Conservation (phyloP, 2,888 invertebrate genomes). For the Drosophila prostipennis region DNA sequence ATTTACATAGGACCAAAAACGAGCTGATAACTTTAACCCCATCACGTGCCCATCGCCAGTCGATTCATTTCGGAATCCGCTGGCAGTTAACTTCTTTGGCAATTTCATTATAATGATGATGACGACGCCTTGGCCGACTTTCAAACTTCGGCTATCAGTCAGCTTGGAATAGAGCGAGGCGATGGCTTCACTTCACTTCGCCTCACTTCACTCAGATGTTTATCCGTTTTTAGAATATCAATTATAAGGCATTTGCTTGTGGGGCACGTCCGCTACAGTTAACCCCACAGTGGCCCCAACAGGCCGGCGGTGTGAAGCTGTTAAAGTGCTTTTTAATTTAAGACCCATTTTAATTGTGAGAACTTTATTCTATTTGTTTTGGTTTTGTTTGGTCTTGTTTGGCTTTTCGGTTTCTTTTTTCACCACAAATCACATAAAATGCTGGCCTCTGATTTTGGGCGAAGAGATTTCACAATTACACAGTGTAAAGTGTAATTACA, state of each 20-base stretch:
- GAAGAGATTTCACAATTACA: slow-evolving; percentile 55
- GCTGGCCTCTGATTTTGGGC: slow-evolving; percentile 44
- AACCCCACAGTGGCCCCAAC: slow-evolving; percentile 28
- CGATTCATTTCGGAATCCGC: slow-evolving; percentile 8
- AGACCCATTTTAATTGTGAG: slow-evolving; percentile 78
- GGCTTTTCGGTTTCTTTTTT: slow-evolving; percentile 7
- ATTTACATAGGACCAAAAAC: slow-evolving; percentile 6
- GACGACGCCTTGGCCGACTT: slow-evolving; percentile 40
- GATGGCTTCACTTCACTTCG: slow-evolving; percentile 9
- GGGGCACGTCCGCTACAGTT: slow-evolving; percentile 69
- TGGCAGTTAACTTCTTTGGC: slow-evolving; percentile 39
- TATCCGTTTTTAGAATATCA: slow-evolving; percentile 81
- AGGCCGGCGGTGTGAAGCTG: slow-evolving; percentile 68
- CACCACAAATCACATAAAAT: slow-evolving; percentile 49
- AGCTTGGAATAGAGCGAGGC: slow-evolving; percentile 15
- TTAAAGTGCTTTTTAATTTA: slow-evolving; percentile 77
- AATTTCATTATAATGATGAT: slow-evolving; percentile 75
- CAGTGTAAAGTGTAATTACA: slow-evolving; percentile 60
- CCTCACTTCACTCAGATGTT: slow-evolving; percentile 50
- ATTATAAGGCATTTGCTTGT: slow-evolving; percentile 78
- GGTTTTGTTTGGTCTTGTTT: slow-evolving; percentile 6
- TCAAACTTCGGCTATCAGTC: slow-evolving; percentile 19
- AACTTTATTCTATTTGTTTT: slow-evolving; percentile 71
- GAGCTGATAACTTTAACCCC: slow-evolving; percentile 2
- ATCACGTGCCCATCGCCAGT: slow-evolving; percentile 29